Base-by-base conservation (phyloP, 2,888 invertebrate genomes). In the Lobophora halterata region DNA sequence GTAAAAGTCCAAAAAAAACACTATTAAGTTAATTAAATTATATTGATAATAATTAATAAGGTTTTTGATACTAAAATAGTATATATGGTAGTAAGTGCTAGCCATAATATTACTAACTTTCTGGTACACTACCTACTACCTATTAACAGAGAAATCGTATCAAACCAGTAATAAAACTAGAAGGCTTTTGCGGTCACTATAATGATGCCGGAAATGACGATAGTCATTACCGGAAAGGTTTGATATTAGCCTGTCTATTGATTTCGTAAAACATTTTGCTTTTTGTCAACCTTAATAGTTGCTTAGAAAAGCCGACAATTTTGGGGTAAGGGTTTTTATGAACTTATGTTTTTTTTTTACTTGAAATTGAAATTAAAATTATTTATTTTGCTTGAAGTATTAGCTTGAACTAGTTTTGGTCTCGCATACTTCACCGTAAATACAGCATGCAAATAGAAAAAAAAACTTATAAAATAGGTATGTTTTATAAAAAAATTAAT, bases 161-260 rank as follows among this genome's bases (percentile, higher is more conserved):
- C 13, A 21, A n/a, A 33, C 3, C 12, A 23, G 34, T 36, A 42
- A 42, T 36, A 36, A 40, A 34, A 25, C 12, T 31, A 23, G n/a
- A n/a, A 11, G 24, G 21, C 20, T 30, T 33, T 49, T 70, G 71
- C 52, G 71, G 72, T 70, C 20, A 7, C 17, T 48, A 45, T 67
- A 72, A 72, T 68, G 58, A 60, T 45, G 34, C 49, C 35, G 44
- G 40, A 58, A 58, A 52, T 65, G 71, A 64, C 61, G 60, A 59
- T 44, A 54, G 53, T 54, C 41, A 35, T 27, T 42, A 49, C 49
- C 46, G 52, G 52, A 52, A 43, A 37, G 33, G 26, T 25, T 26
- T 16, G 18, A 53, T 53, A 70, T 67, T 74, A 64, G 55, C 46
- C 54, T 49, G 45, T 61, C 65, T 58, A 69, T 65, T 63, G 70